These are phyloP conservation scores for Maniola hyperantus DNA, from an alignment of 2,888 invertebrate genomes.

Conservation along the genomic window DNA sequence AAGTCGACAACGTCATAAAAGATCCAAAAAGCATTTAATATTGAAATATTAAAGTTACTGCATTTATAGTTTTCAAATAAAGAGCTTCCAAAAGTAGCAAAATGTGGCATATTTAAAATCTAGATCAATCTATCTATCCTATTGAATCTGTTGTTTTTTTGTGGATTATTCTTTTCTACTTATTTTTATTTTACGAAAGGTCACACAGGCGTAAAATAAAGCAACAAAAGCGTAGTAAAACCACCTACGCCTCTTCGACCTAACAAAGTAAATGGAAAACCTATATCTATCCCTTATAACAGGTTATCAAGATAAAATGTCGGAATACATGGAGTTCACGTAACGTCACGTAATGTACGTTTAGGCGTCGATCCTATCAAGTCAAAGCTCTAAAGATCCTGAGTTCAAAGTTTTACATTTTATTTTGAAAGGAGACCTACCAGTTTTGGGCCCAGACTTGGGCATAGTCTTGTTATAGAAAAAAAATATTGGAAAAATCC, in stretches of 20 bases:
- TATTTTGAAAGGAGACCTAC: too few relatives aligned
- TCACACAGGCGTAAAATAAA: slow-evolving; percentile 14
- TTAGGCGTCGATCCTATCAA: background rate
- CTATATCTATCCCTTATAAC: slow-evolving; percentile 4
- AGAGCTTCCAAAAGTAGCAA: too few relatives aligned
- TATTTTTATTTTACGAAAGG: slow-evolving; percentile 4
- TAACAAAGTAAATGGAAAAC: slow-evolving; percentile 20
- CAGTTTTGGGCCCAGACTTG: too few relatives aligned
- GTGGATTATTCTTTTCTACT: background rate
- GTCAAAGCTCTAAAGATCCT: background rate
- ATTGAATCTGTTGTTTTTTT: too few relatives aligned
- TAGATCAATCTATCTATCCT: too few relatives aligned
- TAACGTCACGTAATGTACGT: too few relatives aligned
- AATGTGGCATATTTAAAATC: too few relatives aligned
- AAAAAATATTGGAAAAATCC: too few relatives aligned
- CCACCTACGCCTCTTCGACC: slow-evolving; percentile 5
- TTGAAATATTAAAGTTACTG: background rate
- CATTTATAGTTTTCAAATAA: background rate
- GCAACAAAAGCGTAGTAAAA: slow-evolving; percentile 18
- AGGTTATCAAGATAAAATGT: slow-evolving; percentile 4
- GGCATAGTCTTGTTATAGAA: too few relatives aligned
- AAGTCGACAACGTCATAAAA: too few relatives aligned
- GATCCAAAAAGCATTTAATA: too few relatives aligned
- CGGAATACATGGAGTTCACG: background rate
- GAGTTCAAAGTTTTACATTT: too few relatives aligned